Base-by-base conservation (phyloP, 1,140 invertebrate genomes). In the Drosophila rhopaloa region DNA sequence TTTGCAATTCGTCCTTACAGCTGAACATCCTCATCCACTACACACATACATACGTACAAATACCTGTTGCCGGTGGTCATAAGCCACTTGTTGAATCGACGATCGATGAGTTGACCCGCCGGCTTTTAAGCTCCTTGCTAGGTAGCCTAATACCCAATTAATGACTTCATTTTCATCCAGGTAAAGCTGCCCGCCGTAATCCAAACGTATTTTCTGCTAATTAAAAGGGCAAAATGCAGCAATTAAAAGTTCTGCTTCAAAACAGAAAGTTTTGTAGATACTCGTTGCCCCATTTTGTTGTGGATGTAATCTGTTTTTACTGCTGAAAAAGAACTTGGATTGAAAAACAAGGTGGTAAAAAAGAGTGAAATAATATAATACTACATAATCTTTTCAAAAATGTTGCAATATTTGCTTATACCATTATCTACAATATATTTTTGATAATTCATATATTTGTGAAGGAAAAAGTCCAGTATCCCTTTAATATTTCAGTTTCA, bases 121-220 rank as follows among this genome's bases (percentile, higher is more conserved):
- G 32, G 29, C 5, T 16, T 0, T 16, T 16, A 37, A 37, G 50
- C 50, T 37, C 14, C 50, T 11, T 37, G 32, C 13, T 4, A 5
- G 11, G 16, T 13, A 8, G 43, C 14, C 10, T 14, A 53, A 53
- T 53, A 32, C 14, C 14, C 50, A 53, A 53, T 53, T 53, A 53
- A 13, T 16, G 11, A 4, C 56, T 16, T 11, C 35, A 5, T 38
- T 5, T 11, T 14, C 9, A 19, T 11, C 13, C 16, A 10, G 9
- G 13, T 5, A 7, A 32, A 38, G n/a, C 19, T 29, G 19, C 7
- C 27, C 48, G 53, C 27, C 58, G 13, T 14, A 19, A 14, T 13
- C 27, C 38, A 14, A 41, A 41, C 29, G 9, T 8, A 14, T 6
- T 11, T 24, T 4, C 13, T 11, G 13, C 35, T 9, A 29, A 56